phyloP scores from a whole-genome alignment of 2,888 invertebrate genomes.

The Drosophila prolongata region DNA sequence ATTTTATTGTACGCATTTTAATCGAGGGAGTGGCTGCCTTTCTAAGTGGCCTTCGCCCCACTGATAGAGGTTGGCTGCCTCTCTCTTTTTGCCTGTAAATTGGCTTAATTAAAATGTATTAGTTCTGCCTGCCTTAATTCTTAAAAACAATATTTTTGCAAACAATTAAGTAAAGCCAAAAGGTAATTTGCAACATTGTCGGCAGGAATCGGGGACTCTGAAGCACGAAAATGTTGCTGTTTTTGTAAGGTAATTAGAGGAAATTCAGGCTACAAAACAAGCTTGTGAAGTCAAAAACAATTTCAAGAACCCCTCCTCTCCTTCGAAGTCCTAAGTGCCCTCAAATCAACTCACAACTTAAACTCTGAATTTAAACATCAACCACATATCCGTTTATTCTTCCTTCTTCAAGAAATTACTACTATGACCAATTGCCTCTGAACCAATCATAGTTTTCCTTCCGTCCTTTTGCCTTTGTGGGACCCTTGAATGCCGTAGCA shows the following conservation, averaged over 20 bases:
- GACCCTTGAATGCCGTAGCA: conserved; percentile 14
- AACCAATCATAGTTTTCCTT: conserved; percentile 22
- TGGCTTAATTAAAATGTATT: conserved; percentile 66
- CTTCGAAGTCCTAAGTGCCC: conserved; percentile 13
- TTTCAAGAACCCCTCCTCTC: conserved; percentile 10
- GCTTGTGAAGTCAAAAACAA: background rate
- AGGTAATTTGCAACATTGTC: conserved; percentile 32
- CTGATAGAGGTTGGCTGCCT: conserved; percentile 51
- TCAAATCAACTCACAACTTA: background rate
- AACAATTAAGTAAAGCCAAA: conserved; percentile 41
- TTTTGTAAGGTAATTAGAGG: conserved; percentile 20
- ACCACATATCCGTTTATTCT: conserved; percentile 23
- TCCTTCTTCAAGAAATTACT: conserved; percentile 6
- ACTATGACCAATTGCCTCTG: conserved; percentile 20
- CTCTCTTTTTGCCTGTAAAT: conserved; percentile 48
- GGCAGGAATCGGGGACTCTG: background rate
- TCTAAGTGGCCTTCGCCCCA: conserved; percentile 47
- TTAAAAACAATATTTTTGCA: conserved; percentile 43
- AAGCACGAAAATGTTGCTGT: conserved; percentile 7
- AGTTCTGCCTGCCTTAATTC: conserved; percentile 47
- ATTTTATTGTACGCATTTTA: conserved; percentile 70
- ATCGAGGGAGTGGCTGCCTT: conserved; percentile 33
- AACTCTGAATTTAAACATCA: background rate
- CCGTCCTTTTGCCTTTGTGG: background rate
- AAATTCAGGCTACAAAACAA: background rate